Percentiles rank a stretch among this genome's conserved stretches.
Conservation (phyloP, 1,140 invertebrate genomes). For the Drosophila grimshawi region DNA sequence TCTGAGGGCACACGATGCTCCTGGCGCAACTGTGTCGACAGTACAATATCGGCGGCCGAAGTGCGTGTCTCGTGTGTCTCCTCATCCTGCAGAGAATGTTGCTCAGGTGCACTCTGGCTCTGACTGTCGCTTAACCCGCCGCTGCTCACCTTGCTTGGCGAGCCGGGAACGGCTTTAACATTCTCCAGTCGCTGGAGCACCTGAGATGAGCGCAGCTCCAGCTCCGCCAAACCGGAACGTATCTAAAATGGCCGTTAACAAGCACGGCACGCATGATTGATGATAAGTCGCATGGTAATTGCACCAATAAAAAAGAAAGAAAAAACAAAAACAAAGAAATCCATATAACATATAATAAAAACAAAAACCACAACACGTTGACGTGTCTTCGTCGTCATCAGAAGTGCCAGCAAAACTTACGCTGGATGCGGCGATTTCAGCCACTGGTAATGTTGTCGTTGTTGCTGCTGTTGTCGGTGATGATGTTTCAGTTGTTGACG, state of each 20-base stretch:
- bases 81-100: constrained; percentile 21
- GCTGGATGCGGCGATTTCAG: constrained; percentile 65
- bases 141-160: constrained; percentile 21
- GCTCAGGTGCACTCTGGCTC: constrained; percentile 4
- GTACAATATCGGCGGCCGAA: constrained; percentile 26
- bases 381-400: constrained; percentile 66
- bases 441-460: constrained; percentile 22
- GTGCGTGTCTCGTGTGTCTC: not conserved
- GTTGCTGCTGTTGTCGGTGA: not conserved
- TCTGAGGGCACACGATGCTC: constrained; percentile 79
- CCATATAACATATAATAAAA: constrained; percentile 1
- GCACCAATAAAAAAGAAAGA: constrained; percentile 23
- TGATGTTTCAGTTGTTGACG: constrained; percentile 7
- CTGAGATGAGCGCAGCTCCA: constrained; percentile 78
- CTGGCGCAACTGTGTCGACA: constrained; percentile 50
- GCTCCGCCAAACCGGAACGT: constrained; percentile 80
- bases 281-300: not conserved
- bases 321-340: not conserved
- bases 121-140: constrained; percentile 10
- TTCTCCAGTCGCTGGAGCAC: constrained; percentile 81
- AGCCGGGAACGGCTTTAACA: constrained; percentile 63
- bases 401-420: constrained; percentile 49
- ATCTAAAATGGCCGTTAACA: constrained; percentile 58
- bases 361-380: constrained; percentile 45
- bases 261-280: constrained; percentile 7